A percentile compares a stretch with the other conserved stretches of the same genome.
Conservation (phyloP, 1,140 invertebrate genomes). For the Microplitis mediator region DNA sequence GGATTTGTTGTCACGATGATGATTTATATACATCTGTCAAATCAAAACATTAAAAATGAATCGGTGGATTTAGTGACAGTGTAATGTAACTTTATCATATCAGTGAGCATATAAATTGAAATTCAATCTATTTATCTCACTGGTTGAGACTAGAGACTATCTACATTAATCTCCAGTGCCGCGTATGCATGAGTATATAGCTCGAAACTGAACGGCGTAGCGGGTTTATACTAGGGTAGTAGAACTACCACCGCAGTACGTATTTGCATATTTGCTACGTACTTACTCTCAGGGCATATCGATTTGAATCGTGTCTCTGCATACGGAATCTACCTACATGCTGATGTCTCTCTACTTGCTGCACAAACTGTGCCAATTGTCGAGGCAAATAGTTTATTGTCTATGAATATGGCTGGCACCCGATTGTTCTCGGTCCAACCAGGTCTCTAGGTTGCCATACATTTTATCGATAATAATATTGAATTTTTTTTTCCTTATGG, state of each 20-base stretch:
- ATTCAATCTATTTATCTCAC: slow-evolving; percentile 7
- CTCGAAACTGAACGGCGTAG: neutral
- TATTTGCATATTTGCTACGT: slow-evolving; percentile 27
- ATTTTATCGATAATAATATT: slow-evolving; percentile 24
- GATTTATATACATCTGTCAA: neutral
- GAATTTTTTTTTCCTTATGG: neutral
- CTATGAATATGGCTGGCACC: slow-evolving; percentile 19
- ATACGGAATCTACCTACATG: slow-evolving; percentile 6
- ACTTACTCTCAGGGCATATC: slow-evolving; percentile 28
- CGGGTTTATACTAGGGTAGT: neutral
- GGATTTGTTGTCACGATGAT: neutral
- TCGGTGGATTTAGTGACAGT: neutral
- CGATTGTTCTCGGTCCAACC: slow-evolving; percentile 19
- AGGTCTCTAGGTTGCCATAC: slow-evolving; percentile 1
- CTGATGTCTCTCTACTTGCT: neutral
- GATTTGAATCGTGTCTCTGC: slow-evolving; percentile 27
- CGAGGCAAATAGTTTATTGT: slow-evolving; percentile 38
- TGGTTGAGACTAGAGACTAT: neutral
- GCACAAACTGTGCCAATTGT: slow-evolving; percentile 28
- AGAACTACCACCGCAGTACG: slow-evolving; percentile 3
- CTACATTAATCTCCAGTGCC: neutral
- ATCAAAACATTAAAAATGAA: neutral
- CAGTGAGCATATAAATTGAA: neutral
- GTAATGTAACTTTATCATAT: neutral
- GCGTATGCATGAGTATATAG: neutral